These are phyloP conservation scores for Gortyna flavago DNA, from an alignment of 2,888 invertebrate species.

Conservation along the genomic window DNA sequence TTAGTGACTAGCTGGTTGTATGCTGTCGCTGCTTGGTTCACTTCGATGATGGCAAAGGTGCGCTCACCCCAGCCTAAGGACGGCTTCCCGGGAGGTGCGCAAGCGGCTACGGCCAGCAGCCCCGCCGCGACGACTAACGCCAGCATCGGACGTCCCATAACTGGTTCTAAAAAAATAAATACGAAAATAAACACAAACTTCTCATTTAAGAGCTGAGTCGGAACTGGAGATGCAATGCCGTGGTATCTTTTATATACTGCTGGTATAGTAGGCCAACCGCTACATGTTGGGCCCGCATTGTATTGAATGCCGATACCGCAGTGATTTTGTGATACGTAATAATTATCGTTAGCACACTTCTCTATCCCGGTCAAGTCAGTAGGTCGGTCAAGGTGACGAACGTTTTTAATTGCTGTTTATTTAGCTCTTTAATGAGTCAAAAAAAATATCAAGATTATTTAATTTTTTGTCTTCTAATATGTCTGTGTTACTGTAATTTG, in stretches of 20 bases:
- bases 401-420: slow-evolving; percentile 69
- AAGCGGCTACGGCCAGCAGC: slow-evolving; percentile 71
- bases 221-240: slow-evolving; percentile 82
- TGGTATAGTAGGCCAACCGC: slow-evolving; percentile 88
- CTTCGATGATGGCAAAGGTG: slow-evolving; percentile 86
- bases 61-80: slow-evolving; percentile 87
- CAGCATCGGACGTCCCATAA: slow-evolving; percentile 79
- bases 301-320: slow-evolving; percentile 75
- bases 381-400: slow-evolving; percentile 85
- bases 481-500: background rate
- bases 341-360: slow-evolving; percentile 87
- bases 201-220: slow-evolving; percentile 79
- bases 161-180: slow-evolving; percentile 84
- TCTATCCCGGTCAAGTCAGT: slow-evolving; percentile 83
- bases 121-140: slow-evolving; percentile 77
- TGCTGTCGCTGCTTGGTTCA: slow-evolving; percentile 88
- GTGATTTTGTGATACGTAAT: slow-evolving; percentile 84
- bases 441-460: too few species aligned
- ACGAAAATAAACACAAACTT: slow-evolving; percentile 76
- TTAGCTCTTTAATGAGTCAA: slow-evolving; percentile 62
- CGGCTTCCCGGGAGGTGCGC: slow-evolving; percentile 85
- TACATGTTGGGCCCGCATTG: slow-evolving; percentile 81
- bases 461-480: background rate
- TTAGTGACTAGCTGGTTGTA: slow-evolving; percentile 86
- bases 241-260: slow-evolving; percentile 86